Base-by-base conservation (phyloP, 2,888 invertebrate genomes). In the Tricholauxania praeusta region DNA sequence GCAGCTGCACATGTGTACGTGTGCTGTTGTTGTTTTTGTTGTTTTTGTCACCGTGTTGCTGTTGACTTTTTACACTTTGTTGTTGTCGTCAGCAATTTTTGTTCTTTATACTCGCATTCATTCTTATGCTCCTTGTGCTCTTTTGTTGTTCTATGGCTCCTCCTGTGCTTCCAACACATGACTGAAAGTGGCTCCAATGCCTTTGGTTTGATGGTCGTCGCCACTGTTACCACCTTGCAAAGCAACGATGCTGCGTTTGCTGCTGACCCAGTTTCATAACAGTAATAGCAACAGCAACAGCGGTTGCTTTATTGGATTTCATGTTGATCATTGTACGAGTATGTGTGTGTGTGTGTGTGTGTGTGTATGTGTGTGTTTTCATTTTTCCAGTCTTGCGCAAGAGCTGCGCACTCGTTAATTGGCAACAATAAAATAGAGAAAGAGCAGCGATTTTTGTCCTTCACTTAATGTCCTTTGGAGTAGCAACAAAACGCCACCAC, bases 181-280 rank as follows among this genome's bases (percentile, higher is more conserved):
- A 28, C 28, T 28, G 28, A 28, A 28, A 39, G 6, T 39, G 39
- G 39, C 39, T 39, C 10, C 39, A 39, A 39, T 39, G 39, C 39
- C 39, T 8, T 8, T 39, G 10, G 39, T 39, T 39, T 39, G 39
- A 39, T 39, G 39, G 39, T 10, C 39, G 39, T 39, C 6, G 39
- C 8, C 39, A 10, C 32, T 7, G 32, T 7, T 7, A 39, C 10
- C 28, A 19, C 28, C 51, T 19, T 64, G 51, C 28, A 64, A 22
- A 7, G 14, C 48, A 14, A 22, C 60, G 47, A 47, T 51, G 59
- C 64, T 59, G 59, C 14, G 68, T n/a, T 28, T 14, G 57, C 57
- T 69, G 59, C 62, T 69, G 69, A 69, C 69, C 69, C 39, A 69
- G 48, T 52, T 62, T 49, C 39, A 39, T 39, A 39, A 39, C 10